Percentiles rank a stretch among this genome's conserved stretches.
Conservation (phyloP, 2,797 vertebrate species). For the Sebastes iracundus region DNA sequence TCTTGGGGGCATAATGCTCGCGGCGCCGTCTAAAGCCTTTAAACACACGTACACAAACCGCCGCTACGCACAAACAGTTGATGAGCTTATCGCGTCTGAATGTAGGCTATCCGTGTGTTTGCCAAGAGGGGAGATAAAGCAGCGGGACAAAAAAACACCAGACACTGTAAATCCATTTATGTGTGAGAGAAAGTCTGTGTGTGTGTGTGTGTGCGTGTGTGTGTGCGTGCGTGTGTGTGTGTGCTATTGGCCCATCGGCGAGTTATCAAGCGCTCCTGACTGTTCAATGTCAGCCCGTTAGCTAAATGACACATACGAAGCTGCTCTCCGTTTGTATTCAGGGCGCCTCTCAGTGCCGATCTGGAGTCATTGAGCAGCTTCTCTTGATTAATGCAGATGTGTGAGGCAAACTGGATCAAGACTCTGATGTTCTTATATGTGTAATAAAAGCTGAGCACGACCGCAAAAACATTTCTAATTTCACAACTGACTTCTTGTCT, state of each 20-base stretch:
- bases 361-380: neutral
- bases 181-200: constrained; percentile 22
- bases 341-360: neutral
- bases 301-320: neutral
- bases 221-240: neutral
- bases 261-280: constrained; percentile 12
- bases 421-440: constrained; percentile 2
- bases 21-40: constrained; percentile 42
- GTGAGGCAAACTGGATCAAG: neutral
- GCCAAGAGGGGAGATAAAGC: constrained; percentile 66
- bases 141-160: constrained; percentile 47
- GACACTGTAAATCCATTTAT: constrained; percentile 67
- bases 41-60: constrained; percentile 28
- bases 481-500: neutral
- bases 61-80: constrained; percentile 35
- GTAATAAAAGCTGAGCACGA: neutral
- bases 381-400: neutral
- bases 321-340: constrained; percentile 6
- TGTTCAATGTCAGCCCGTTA: constrained; percentile 21
- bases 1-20: constrained; percentile 45
- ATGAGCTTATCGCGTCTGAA: constrained; percentile 71
- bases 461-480: neutral
- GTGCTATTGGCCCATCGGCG: neutral
- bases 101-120: constrained; percentile 62
- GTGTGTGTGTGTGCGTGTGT: neutral